phyloP scores from a whole-genome alignment of 2,113 vertebrate genomes.

The Serilophus lunatus region DNA sequence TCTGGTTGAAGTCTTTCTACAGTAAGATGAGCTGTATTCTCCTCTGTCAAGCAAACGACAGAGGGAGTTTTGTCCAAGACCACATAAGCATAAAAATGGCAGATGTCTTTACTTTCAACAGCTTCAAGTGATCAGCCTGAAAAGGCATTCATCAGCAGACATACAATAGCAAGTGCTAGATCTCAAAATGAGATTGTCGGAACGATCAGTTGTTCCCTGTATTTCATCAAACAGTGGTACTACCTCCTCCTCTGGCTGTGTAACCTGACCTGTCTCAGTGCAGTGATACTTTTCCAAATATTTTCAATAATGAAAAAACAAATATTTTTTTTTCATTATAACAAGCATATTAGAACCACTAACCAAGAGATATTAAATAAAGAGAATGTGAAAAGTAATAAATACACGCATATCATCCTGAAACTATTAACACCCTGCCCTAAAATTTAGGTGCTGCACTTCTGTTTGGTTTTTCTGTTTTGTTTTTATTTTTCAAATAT shows the following conservation, averaged over 20 bases:
- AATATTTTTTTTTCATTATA: constrained; percentile 52
- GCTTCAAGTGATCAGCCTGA: constrained; percentile 59
- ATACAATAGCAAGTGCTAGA: constrained; percentile 75
- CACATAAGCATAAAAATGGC: constrained; percentile 74
- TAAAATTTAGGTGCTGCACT: background rate
- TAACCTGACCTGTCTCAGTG: constrained; percentile 60
- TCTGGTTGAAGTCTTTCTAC: constrained; percentile 48
- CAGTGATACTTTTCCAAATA: constrained; percentile 63
- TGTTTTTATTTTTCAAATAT: background rate
- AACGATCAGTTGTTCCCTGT: constrained; percentile 57
- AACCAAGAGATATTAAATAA: background rate
- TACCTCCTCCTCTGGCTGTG: constrained; percentile 58
- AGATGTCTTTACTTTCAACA: constrained; percentile 68
- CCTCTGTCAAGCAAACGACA: constrained; percentile 77
- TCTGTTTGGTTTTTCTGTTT: background rate
- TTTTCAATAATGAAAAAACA: constrained; percentile 70
- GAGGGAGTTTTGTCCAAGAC: constrained; percentile 81
- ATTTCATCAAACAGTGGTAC: constrained; percentile 60
- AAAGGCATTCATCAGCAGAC: constrained; percentile 55
- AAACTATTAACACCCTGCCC: background rate
- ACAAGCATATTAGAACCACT: constrained; percentile 30
- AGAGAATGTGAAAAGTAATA: background rate
- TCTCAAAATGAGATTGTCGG: constrained; percentile 68
- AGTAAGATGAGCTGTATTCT: constrained; percentile 79
- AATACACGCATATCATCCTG: background rate